phyloP scores from a whole-genome alignment of 35 echinoderm and acorn worm species.

The Amphiura filiformis region DNA sequence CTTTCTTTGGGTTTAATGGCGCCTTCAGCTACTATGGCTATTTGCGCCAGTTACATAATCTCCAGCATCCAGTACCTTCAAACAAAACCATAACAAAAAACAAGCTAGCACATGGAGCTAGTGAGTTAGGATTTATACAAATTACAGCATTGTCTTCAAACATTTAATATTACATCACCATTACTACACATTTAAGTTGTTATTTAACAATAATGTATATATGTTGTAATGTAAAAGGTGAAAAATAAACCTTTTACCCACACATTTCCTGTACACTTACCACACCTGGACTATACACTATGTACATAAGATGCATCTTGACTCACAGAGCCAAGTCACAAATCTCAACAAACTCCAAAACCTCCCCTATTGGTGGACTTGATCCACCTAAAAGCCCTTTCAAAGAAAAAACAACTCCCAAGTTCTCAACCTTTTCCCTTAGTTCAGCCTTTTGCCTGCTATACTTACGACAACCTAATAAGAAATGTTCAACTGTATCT shows the following conservation, averaged over 20 bases:
- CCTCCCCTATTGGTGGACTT: neutral
- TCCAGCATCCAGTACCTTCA: neutral
- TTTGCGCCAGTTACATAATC: neutral
- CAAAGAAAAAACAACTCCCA: too few relatives aligned
- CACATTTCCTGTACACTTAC: too few relatives aligned
- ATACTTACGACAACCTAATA: neutral
- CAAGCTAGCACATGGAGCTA: neutral
- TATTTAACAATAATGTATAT: too few relatives aligned
- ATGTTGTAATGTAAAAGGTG: too few relatives aligned
- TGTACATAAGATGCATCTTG: neutral
- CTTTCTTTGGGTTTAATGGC: conserved; percentile 1
- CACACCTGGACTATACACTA: too few relatives aligned
- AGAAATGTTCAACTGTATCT: neutral
- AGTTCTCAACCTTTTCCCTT: too few relatives aligned
- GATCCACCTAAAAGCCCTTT: too few relatives aligned
- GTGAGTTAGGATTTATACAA: too few relatives aligned
- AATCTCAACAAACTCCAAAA: neutral
- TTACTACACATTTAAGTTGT: neutral
- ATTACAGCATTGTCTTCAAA: neutral
- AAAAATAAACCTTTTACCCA: too few relatives aligned
- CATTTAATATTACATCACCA: neutral
- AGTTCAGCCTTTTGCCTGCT: too few relatives aligned
- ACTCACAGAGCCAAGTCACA: neutral
- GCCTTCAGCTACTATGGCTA: neutral
- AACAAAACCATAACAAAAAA: neutral